Base-by-base conservation (phyloP, 2,797 vertebrate genomes). In the Masticophis lateralis region DNA sequence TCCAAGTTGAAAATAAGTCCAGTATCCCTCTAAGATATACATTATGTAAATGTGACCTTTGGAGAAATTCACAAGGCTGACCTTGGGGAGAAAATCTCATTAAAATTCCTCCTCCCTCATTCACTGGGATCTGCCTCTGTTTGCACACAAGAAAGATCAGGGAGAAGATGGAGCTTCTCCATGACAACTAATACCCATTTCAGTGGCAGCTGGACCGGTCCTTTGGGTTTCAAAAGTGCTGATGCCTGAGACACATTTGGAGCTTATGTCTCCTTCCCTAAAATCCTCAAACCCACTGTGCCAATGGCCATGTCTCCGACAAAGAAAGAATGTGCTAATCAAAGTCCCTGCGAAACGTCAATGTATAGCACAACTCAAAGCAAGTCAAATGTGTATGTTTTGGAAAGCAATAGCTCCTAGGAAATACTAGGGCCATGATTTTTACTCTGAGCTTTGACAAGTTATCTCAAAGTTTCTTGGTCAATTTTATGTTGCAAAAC, bases 341-440 rank as follows among this genome's bases (percentile, higher is more conserved):
- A 47, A 74, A 90, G 32, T 14, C 61, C 11, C 59, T 56, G 32
- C 2, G 7, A 93, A 95, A 89, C n/a, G 2, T 66, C 51, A 91
- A 10, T 91, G 69, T 91, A 93, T 87, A 83, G 90, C 13, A 88
- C 51, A 88, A 63, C n/a, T 90, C 56, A 60, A 83, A 55, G 43
- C 47, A 32, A 90, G n/a, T 90, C 61, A 55, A 28, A 51, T 27
- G 20, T 18, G 9, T 25, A 51, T 28, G 0, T 51, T 90, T 28
- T 12, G 20, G n/a, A 55, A 51, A 55, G 61, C 2, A 53, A 69
- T 28, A 18, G 8, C 51, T 89, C 25, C 13, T 51, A 86, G 16
- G 20, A 53, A 55, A 27, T 55, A 61, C 32, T 37, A 43, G 9
- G 43, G 5, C 32, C n/a, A 53, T 14, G 59, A 28, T 55, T 51